These are phyloP conservation scores for Macropus fuliginosus DNA, from an alignment of 2,797 vertebrate genomes.

Conservation along the genomic window DNA sequence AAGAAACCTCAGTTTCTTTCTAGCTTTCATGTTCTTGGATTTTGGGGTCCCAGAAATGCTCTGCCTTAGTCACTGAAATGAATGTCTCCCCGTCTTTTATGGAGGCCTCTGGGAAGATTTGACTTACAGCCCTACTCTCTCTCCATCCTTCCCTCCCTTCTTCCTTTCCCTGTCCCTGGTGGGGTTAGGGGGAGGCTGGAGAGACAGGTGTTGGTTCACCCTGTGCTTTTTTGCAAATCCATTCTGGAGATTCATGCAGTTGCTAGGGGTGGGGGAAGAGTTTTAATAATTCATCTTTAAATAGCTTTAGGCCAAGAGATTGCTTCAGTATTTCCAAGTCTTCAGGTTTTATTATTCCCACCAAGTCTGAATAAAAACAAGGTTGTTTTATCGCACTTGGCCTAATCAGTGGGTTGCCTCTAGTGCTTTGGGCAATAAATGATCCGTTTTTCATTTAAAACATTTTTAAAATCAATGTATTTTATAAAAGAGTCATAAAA, in stretches of 20 bases:
- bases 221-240: conserved; percentile 65
- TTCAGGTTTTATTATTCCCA: conserved; percentile 76
- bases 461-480: conserved; percentile 75
- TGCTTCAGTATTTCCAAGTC: conserved; percentile 78
- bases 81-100: not conserved
- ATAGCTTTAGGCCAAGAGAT: conserved; percentile 76
- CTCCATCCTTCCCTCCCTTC: not conserved
- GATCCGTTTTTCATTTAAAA: conserved; percentile 68
- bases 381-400: conserved; percentile 78
- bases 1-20: not conserved
- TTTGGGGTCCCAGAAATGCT: not conserved
- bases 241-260: conserved; percentile 77
- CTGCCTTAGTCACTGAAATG: not conserved
- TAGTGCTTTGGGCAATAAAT: conserved; percentile 70
- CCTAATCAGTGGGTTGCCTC: conserved; percentile 73
- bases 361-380: conserved; percentile 75
- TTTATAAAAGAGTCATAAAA: conserved; percentile 78
- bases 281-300: conserved; percentile 81
- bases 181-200: not conserved
- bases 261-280: conserved; percentile 69
- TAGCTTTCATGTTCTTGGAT: not conserved
- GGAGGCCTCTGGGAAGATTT: not conserved
- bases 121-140: not conserved
- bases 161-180: not conserved
- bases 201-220: not conserved